Percentiles rank a stretch among this genome's conserved stretches.
Evolutionary conservation across 2,797 vertebrate species (phyloP).

Genomic region (Squalus acanthias): DNA sequence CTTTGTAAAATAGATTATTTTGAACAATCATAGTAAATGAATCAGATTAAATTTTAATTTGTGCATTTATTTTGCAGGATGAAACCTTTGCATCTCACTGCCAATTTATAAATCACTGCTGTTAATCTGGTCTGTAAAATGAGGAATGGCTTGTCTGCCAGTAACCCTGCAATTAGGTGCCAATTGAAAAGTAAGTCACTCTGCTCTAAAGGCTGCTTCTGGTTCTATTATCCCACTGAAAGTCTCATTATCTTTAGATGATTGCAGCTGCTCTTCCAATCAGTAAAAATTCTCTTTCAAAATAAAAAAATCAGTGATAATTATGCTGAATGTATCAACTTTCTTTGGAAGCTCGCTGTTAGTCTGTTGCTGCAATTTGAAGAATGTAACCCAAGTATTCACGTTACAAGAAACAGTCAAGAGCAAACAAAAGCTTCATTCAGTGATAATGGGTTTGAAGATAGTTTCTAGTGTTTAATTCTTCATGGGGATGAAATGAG

Average conservation of each 20-base stretch:
- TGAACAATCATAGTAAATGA: neutral
- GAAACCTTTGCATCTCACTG: neutral
- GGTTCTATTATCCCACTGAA: neutral
- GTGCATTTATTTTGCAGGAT: neutral
- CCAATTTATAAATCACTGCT: neutral
- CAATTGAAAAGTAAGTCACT: neutral
- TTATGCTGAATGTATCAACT: neutral
- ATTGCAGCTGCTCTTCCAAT: neutral
- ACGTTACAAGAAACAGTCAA: neutral
- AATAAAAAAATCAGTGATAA: neutral
- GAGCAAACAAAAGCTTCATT: neutral
- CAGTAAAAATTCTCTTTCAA: neutral
- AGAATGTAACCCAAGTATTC: neutral
- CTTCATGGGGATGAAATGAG: conserved; percentile 12
- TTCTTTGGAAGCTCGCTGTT: neutral
- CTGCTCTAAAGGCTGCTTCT: neutral
- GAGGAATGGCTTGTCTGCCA: neutral
- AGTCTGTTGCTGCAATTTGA: neutral
- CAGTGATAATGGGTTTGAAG: neutral
- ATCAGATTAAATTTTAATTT: neutral
- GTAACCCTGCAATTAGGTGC: neutral
- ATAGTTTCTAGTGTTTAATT: neutral
- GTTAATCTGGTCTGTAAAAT: neutral
- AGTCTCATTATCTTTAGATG: neutral
- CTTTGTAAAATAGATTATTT: neutral